These are phyloP conservation scores for Galbula dea DNA, from an alignment of 2,113 vertebrate species.

Conservation along the genomic window DNA sequence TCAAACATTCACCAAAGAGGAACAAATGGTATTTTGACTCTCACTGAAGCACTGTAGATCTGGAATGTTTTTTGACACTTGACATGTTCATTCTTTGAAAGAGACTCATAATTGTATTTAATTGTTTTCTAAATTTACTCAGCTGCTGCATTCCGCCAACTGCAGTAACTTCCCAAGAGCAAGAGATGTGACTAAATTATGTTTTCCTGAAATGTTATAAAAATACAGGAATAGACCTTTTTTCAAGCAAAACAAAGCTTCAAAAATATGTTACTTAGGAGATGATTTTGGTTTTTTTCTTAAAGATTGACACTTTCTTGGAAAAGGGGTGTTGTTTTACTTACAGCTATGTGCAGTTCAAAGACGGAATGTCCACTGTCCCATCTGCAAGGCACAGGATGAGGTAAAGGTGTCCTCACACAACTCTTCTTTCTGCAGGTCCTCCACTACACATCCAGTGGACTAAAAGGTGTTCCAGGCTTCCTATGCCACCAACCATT, in stretches of 20 bases:
- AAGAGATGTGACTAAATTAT: neutral
- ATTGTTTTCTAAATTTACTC: constrained; percentile 59
- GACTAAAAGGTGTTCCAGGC: neutral
- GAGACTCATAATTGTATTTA: constrained; percentile 51
- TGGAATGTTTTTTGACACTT: constrained; percentile 59
- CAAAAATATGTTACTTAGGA: neutral
- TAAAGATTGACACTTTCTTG: neutral
- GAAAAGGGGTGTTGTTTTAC: rapidly evolving
- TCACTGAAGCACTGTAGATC: constrained; percentile 31
- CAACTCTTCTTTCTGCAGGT: rapidly evolving
- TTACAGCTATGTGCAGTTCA: no score
- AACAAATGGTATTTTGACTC: constrained; percentile 68
- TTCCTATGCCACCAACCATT: neutral
- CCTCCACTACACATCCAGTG: neutral
- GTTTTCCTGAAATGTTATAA: neutral
- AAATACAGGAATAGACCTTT: neutral
- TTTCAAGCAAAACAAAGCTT: neutral
- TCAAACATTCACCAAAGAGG: constrained; percentile 40
- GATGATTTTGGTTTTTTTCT: neutral
- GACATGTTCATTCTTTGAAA: constrained; percentile 64
- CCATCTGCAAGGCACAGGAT: neutral
- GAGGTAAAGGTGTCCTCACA: neutral
- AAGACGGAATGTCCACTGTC: no score
- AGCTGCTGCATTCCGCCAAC: neutral
- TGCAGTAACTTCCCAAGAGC: neutral